Percentiles rank a stretch among this genome's conserved stretches.
Evolutionary conservation across 2,113 vertebrate genomes (phyloP).

Genomic region (Neolamprologus kungweensis): DNA sequence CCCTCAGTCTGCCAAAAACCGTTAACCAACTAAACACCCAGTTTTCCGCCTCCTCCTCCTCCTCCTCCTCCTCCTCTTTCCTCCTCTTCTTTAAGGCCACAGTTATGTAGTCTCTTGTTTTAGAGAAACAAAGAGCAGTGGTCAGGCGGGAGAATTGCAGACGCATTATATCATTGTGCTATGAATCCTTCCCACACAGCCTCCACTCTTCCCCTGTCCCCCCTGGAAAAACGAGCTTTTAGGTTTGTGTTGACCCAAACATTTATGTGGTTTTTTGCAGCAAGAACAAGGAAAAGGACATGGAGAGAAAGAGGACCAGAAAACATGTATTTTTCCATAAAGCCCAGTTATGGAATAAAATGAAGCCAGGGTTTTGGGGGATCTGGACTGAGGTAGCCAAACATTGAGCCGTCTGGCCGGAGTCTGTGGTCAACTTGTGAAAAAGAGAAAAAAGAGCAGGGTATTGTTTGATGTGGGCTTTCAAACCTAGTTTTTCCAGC

Average conservation of each 20-base stretch:
- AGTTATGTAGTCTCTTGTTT: slow-evolving; percentile 55
- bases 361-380: slow-evolving; percentile 57
- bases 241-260: slow-evolving; percentile 38
- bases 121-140: slow-evolving; percentile 50
- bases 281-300: slow-evolving; percentile 17
- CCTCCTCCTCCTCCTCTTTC: not conserved
- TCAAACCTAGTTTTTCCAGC: not conserved
- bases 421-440: slow-evolving; percentile 72
- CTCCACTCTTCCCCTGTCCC: not conserved
- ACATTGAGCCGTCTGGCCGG: slow-evolving; percentile 64
- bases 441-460: slow-evolving; percentile 15
- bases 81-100: slow-evolving; percentile 54
- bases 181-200: slow-evolving; percentile 29
- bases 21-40: slow-evolving; percentile 53
- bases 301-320: not conserved
- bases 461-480: slow-evolving; percentile 27
- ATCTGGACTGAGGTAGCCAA: slow-evolving; percentile 54
- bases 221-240: slow-evolving; percentile 21
- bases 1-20: slow-evolving; percentile 43
- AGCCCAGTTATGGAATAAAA: slow-evolving; percentile 53
- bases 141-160: not conserved
- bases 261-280: slow-evolving; percentile 48
- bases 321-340: slow-evolving; percentile 23
- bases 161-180: slow-evolving; percentile 33
- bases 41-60: not conserved